Base-by-base conservation (phyloP, 1,140 invertebrate genomes). In the Trypoxylus dichotomus region DNA sequence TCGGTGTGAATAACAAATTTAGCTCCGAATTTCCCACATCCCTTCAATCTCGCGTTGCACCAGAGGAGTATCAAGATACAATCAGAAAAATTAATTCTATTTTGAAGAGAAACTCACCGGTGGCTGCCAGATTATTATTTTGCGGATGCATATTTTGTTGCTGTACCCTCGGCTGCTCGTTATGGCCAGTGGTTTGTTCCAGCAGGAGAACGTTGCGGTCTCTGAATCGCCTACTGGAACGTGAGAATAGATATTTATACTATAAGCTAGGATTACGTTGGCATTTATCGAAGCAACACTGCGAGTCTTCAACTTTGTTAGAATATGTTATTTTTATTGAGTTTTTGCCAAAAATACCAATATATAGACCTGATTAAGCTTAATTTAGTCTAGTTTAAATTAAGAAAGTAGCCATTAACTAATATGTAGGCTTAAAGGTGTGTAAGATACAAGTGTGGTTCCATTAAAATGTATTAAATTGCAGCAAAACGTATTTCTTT, bases 91-190 rank as follows among this genome's bases (percentile, higher is more conserved):
- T 98, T 81, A 98, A 99, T 88, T 93, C 91, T 84, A 94, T 98
- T 29, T 88, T 98, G 58, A 95, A 96, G 87, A 98, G 98, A 88
- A 96, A 96, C 37, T 89, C 98, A 82, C 96, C 97, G 21, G 94
- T 98, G 27, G 98, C 98, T 88, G 94, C 96, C 6, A 96, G 96
- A 85, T 97, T 95, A 95, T 88, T 98, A 19, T 96, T 98, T 85
- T 98, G 96, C 87, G 97, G 97, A 75, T 98, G 97, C 86, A 92
- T 98, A 43, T 98, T 96, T 87, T 98, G 97, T 85, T 98, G 96
- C 85, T 98, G 97, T 88, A 98, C 97, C 0, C 89, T 98, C 75
- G 97, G 97, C 82, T 98, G 96, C 88, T 98, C 97, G 47, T 90
- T 99, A 24, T 98, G 97, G 96, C 97, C 97, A 78, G 97, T 98